Evolutionary conservation across 1,140 invertebrate species (phyloP).

Genomic region (Pemphigus obesinymphae): DNA sequence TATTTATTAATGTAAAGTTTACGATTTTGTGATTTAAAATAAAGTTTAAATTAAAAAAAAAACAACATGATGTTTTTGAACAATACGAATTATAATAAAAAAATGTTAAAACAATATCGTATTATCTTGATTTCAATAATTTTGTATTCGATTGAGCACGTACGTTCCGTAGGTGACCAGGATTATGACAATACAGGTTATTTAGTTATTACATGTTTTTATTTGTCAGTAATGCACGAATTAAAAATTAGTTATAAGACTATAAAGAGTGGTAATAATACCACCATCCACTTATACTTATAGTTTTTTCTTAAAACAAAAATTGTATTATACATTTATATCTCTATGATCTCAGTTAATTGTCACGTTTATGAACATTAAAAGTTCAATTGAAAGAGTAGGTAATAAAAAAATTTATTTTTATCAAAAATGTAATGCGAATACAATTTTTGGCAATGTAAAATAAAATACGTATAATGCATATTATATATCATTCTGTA

Average conservation of each 20-base stretch:
- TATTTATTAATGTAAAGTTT: too few relatives aligned
- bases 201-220: not conserved
- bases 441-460: too few relatives aligned
- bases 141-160: not conserved
- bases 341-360: too few relatives aligned
- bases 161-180: not conserved
- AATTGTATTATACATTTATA: too few relatives aligned
- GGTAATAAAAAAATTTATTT: too few relatives aligned
- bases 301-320: not conserved
- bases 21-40: not conserved
- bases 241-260: not conserved
- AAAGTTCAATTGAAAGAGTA: too few relatives aligned
- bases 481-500: too few relatives aligned
- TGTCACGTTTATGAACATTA: too few relatives aligned
- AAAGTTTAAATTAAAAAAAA: not conserved
- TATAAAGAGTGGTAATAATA: not conserved
- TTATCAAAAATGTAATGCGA: too few relatives aligned
- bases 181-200: not conserved
- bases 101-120: too few relatives aligned
- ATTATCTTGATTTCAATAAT: not conserved
- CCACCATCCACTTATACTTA: not conserved
- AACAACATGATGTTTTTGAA: not conserved
- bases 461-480: too few relatives aligned
- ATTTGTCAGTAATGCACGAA: not conserved
- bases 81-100: too few relatives aligned